Evolutionary conservation across 2,113 vertebrate genomes (phyloP).

Genomic region (Butastur rufipennis): DNA sequence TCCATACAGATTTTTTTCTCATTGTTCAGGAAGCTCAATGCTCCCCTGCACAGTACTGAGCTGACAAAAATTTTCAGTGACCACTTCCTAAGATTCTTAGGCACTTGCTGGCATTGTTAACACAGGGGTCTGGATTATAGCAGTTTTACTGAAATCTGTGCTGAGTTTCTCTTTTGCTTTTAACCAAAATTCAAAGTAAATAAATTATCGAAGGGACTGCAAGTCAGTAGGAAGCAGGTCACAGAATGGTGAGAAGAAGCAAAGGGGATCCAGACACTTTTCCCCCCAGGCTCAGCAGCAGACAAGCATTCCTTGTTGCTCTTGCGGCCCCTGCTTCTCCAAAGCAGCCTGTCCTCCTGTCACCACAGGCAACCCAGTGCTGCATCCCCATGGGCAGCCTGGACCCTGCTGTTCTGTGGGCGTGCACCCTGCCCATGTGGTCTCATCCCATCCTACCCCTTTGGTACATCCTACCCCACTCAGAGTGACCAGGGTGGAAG

Average conservation of each 20-base stretch:
- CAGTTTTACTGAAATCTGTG: not conserved
- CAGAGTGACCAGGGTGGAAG: not conserved
- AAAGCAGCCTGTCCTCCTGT: not conserved
- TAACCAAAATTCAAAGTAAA: not conserved
- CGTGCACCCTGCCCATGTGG: not conserved
- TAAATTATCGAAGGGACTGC: not conserved
- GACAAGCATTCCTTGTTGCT: not conserved
- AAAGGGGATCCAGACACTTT: not conserved
- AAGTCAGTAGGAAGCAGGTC: not conserved
- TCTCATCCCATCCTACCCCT: not conserved
- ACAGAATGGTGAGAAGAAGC: not conserved
- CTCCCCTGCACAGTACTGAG: not conserved
- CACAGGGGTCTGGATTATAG: not conserved
- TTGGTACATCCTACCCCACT: not conserved
- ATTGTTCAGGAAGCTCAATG: not conserved
- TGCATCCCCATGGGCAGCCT: accelerated
- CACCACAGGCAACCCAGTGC: not conserved
- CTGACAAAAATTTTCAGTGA: not conserved
- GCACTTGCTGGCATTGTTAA: not conserved
- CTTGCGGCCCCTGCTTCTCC: not conserved
- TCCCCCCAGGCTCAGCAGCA: accelerated
- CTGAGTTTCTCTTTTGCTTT: not conserved
- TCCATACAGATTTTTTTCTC: not conserved
- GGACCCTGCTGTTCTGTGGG: not conserved
- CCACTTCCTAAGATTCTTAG: not conserved